phyloP scores from a whole-genome alignment of 2,113 vertebrate species.

The Nothobranchius kuhntae region DNA sequence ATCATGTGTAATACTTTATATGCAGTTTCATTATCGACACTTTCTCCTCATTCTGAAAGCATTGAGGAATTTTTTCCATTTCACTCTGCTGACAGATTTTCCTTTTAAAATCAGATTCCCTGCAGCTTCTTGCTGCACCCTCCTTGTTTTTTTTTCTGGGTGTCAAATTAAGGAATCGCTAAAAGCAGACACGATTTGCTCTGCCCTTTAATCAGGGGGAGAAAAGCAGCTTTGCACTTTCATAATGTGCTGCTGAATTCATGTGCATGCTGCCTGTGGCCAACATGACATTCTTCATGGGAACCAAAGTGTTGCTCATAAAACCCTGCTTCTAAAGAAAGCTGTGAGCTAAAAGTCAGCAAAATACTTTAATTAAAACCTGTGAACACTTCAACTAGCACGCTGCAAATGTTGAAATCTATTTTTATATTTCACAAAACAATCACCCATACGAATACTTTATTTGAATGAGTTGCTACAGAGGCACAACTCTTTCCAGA shows the following conservation, averaged over 20 bases:
- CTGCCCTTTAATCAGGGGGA: slow-evolving; percentile 25
- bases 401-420: no score
- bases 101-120: neutral
- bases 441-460: no score
- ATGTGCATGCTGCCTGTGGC: slow-evolving; percentile 30
- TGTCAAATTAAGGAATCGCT: slow-evolving; percentile 52
- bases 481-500: slow-evolving; percentile 27
- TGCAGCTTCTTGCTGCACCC: slow-evolving; percentile 20
- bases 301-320: slow-evolving; percentile 5
- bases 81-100: slow-evolving; percentile 25
- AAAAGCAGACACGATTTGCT: slow-evolving; percentile 39
- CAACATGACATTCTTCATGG: slow-evolving; percentile 13
- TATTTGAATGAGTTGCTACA: no score
- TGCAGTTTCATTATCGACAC: slow-evolving; percentile 32
- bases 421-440: no score
- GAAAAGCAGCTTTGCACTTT: slow-evolving; percentile 42
- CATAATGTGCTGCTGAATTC: slow-evolving; percentile 49
- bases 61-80: slow-evolving; percentile 33
- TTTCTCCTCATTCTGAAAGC: slow-evolving; percentile 14
- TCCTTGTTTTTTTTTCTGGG: slow-evolving; percentile 33
- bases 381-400: no score
- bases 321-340: neutral
- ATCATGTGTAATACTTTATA: slow-evolving; percentile 38
- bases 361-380: no score
- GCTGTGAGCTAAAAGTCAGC: no score